Base-by-base conservation (phyloP, 2,113 vertebrate genomes). In the Tauraco erythrolophus region DNA sequence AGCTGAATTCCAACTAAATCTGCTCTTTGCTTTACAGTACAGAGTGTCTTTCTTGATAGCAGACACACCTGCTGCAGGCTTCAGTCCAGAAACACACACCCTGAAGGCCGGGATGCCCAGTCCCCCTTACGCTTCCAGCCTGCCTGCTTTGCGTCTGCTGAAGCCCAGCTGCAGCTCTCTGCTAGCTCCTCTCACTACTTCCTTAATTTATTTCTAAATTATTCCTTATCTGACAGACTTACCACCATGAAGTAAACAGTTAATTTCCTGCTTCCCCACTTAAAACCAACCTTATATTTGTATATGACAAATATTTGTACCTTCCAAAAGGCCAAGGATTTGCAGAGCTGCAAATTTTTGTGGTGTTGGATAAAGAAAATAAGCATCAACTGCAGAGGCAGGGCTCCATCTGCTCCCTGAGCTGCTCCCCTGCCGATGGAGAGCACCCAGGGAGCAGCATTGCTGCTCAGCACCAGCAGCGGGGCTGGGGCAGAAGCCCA, bases 401-500 rank as follows among this genome's bases (percentile, higher is more conserved):
- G 79, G 45, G 45, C 37, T 62, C 45, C 17, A 17, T 48, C 45
- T 16, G 64, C 75, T 23, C n/a, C 21, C 17, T 3, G 33, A 66
- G 61, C 45, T 7, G 66, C 61, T 35, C 19, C 23, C 3, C 61
- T 46, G 48, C 81, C 0, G 2, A 19, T 2, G 37, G 45, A 31
- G 31, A 25, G 50, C 41, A 39, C 6, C 4, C 31, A 10, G 9
- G 21, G 37, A 92, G 77, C 66, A 27, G 66, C 54, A 54, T 0
- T 19, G 21, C 60, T 45, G 48, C 56, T 30, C 65, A 57, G 54
- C 37, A 33, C 43, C 60, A 8, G 60, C 8, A 17, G 45, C 4
- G 0, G 43, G 21, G 23, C 54, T 2, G 4, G 39, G 15, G 28
- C 39, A 51, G 31, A 18, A 22, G 3, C 25, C 11, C 46, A 5